Base-by-base conservation (phyloP, 1,140 invertebrate species). In the Scylla paramamosain region DNA sequence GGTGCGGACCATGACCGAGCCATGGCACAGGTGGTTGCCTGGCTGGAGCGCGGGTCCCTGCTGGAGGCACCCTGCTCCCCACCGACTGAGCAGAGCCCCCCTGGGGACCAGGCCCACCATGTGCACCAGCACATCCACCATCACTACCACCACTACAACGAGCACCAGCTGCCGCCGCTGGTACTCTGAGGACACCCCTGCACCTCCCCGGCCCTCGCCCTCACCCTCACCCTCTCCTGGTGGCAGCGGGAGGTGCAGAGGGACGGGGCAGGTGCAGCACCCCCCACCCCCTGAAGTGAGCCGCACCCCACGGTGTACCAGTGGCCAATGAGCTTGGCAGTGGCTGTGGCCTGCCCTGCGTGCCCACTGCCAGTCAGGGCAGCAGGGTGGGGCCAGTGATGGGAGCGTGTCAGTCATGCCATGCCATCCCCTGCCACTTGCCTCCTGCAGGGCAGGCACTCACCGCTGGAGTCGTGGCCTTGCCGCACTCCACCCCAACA, bases 91-190 rank as follows among this genome's bases (percentile, higher is more conserved):
- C 0, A 1, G 6, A n/a, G 20, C 67, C 67, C 67, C 67, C 0
- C 67, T 95, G 96, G 97, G 92, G 97, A 97, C 95, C 97, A 97
- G 96, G 97, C 98, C 95, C 97, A 98, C 96, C 98, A 98, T 96
- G 98, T 98, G 93, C 98, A 98, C 96, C 98, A 98, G 96, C 98
- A 98, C 96, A 98, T 98, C 96, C 98, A 98, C 96, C 98, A 98
- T 97, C 98, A 98, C 96, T 98, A 98, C 97, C 98, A 98, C 97
- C 98, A 98, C 97, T 98, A 98, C 96, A 96, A 97, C 90, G 96
- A 96, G 28, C 93, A 93, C 46, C 90, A 95, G 87, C 92, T 92
- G 14, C 95, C 95, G 0, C 95, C 95, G 14, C n/a, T 95, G 67
- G 86, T 95, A 16, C 93, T 95, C 45, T 95, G 95, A 95, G 89